These are phyloP conservation scores for Carcina quercana DNA, from an alignment of 2,888 invertebrate species.

Conservation along the genomic window DNA sequence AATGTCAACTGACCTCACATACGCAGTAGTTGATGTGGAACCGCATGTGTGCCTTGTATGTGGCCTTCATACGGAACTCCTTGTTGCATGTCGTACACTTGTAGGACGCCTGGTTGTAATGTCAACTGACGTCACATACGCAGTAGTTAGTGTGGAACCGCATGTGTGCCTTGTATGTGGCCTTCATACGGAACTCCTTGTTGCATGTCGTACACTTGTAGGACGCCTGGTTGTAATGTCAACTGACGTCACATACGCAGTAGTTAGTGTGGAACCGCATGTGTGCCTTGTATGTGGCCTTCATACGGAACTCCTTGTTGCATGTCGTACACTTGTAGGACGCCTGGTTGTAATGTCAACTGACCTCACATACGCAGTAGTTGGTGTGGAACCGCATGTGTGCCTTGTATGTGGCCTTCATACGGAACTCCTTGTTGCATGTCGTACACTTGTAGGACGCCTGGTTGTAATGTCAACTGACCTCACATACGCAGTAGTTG, in stretches of 20 bases:
- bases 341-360: too few species aligned
- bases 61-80: constrained; percentile 55
- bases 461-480: constrained; percentile 25
- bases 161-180: constrained; percentile 54
- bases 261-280: constrained; percentile 57
- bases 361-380: constrained; percentile 60
- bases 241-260: constrained; percentile 56
- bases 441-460: constrained; percentile 44
- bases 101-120: constrained; percentile 33
- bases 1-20: constrained; percentile 51
- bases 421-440: constrained; percentile 50
- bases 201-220: constrained; percentile 46
- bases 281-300: constrained; percentile 53
- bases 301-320: constrained; percentile 54
- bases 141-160: constrained; percentile 59
- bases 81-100: constrained; percentile 46
- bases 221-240: too few species aligned
- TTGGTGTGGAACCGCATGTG: constrained; percentile 59
- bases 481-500: constrained; percentile 61
- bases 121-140: constrained; percentile 52
- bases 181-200: constrained; percentile 57
- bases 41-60: constrained; percentile 52
- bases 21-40: constrained; percentile 61
- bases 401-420: constrained; percentile 56
- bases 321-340: constrained; percentile 47